phyloP scores from a whole-genome alignment of 2,888 invertebrate genomes.

The Noctuana brunneofusca region DNA sequence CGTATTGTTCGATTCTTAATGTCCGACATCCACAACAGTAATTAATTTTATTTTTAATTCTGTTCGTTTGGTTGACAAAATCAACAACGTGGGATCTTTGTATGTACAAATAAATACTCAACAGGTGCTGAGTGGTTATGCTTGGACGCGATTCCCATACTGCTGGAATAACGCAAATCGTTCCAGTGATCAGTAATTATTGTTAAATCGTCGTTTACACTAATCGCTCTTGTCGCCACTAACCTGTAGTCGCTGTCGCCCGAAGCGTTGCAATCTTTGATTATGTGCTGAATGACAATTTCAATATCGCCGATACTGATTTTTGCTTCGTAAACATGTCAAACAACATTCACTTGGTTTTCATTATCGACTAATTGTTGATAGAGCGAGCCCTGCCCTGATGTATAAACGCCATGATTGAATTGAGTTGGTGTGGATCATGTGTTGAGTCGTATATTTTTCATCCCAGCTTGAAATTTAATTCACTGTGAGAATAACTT shows the following conservation, averaged over 20 bases:
- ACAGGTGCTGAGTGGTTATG: conserved; percentile 48
- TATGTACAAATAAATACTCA: conserved; percentile 37
- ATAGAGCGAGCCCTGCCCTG: conserved; percentile 9
- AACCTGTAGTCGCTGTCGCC: conserved; percentile 53
- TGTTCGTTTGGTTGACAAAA: not conserved
- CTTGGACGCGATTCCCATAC: conserved; percentile 50
- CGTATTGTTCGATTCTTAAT: conserved; percentile 24
- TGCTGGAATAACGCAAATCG: conserved; percentile 56
- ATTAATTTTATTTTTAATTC: conserved; percentile 12
- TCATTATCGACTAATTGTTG: conserved; percentile 47
- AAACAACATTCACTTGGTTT: conserved; percentile 71
- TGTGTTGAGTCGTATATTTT: conserved; percentile 1
- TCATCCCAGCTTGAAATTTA: not conserved
- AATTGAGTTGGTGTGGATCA: conserved; percentile 36
- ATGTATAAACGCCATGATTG: conserved; percentile 15
- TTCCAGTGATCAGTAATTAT: conserved; percentile 73
- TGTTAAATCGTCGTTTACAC: conserved; percentile 74
- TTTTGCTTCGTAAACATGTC: conserved; percentile 67
- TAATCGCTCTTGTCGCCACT: conserved; percentile 64
- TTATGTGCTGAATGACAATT: conserved; percentile 56
- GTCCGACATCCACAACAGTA: not conserved
- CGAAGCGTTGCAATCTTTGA: conserved; percentile 54
- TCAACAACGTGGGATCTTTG: conserved; percentile 10
- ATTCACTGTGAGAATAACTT: not conserved
- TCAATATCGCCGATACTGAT: conserved; percentile 61